Evolutionary conservation across 2,113 vertebrate genomes (phyloP).

Genomic region (Parotia lawesii): DNA sequence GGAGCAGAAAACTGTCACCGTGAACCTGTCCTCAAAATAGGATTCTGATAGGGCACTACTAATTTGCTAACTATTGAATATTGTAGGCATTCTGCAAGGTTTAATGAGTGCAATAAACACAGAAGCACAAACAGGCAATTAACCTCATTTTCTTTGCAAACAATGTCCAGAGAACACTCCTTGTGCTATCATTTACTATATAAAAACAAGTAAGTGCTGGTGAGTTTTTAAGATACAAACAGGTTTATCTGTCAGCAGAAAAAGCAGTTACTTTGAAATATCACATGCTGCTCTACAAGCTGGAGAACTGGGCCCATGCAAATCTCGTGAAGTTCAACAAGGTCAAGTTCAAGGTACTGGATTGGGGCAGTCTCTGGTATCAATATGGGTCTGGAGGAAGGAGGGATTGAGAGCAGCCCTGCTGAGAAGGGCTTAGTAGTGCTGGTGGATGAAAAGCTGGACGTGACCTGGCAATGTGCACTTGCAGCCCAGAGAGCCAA

Average conservation of each 20-base stretch:
- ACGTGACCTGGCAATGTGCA: neutral
- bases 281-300: neutral
- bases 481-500: neutral
- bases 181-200: neutral
- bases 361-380: neutral
- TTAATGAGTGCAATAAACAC: neutral
- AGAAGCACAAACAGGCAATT: neutral
- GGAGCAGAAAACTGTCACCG: neutral
- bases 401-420: neutral
- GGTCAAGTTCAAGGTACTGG: neutral
- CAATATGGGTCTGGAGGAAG: neutral
- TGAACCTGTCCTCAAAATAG: neutral
- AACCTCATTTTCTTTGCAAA: neutral
- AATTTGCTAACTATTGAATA: neutral
- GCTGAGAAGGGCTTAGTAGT: neutral
- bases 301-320: neutral
- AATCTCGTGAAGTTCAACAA: neutral
- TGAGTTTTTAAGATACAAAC: neutral
- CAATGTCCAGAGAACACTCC: neutral
- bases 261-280: neutral
- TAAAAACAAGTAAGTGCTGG: neutral
- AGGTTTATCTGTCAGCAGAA: neutral
- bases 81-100: neutral
- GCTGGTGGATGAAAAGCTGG: neutral
- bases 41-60: neutral